Conservation (phyloP, 2,888 invertebrate genomes). For the Drosophila birchii region DNA sequence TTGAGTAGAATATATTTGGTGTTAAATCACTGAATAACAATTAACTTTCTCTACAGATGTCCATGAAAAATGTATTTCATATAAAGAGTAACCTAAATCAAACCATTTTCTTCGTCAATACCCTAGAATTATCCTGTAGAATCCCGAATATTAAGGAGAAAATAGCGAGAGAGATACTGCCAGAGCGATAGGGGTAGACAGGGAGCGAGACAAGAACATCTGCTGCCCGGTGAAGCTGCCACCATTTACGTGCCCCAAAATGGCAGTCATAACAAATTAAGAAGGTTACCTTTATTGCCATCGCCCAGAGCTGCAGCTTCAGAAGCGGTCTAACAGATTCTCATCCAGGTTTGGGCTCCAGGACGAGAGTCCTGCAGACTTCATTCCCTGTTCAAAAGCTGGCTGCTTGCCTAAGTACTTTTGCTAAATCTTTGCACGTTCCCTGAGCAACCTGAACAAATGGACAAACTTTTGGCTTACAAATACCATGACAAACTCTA, state of each 20-base stretch:
- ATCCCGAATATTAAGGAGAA: neutral
- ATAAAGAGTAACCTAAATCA: too few relatives aligned
- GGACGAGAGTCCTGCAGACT: constrained; percentile 12
- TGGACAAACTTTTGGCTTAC: constrained; percentile 6
- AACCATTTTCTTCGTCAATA: neutral
- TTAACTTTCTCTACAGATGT: too few relatives aligned
- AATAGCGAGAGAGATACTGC: neutral
- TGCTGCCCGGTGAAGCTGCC: constrained; percentile 47
- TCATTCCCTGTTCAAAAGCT: constrained; percentile 22
- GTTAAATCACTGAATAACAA: too few relatives aligned
- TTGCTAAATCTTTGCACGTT: constrained; percentile 57
- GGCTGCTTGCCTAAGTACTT: constrained; percentile 56
- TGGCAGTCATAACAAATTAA: constrained; percentile 78
- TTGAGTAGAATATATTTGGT: too few relatives aligned
- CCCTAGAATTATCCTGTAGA: neutral
- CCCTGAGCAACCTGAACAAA: constrained; percentile 22
- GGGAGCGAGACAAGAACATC: constrained; percentile 1
- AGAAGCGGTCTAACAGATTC: neutral
- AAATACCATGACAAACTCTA: neutral
- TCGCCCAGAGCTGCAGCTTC: constrained; percentile 29
- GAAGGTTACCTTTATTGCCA: constrained; percentile 67
- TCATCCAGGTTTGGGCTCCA: constrained; percentile 26
- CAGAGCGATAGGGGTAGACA: neutral
- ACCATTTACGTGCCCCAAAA: constrained; percentile 67
- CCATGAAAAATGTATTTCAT: too few relatives aligned